Base-by-base conservation (phyloP, 2,888 invertebrate genomes). In the Tinea trinotella region DNA sequence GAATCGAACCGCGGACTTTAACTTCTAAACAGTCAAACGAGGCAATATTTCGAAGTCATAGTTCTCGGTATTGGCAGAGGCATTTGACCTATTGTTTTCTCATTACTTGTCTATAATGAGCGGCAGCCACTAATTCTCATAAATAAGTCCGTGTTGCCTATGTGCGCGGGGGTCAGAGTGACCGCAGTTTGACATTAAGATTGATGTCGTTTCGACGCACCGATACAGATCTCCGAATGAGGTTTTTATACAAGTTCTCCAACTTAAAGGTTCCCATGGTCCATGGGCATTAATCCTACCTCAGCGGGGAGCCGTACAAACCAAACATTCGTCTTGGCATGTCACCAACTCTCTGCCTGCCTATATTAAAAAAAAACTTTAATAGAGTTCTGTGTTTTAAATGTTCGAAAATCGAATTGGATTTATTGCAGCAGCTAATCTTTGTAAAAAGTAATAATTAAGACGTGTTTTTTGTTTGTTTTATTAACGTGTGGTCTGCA, bases 171-270 rank as follows among this genome's bases (percentile, higher is more conserved):
- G 50, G 50, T 50, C 24, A 12, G 12, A 24, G 12, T 50, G 50
- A 50, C 50, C 50, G 24, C 50, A 24, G 24, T 50, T 50, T 50
- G 50, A 50, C 50, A 50, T 50, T 15, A 50, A 50, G 50, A 50
- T 50, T 50, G 50, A 50, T 50, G 50, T 24, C 3, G 50, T 18
- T 24, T 22, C 24, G 24, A 24, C 22, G 24, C 50, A 19, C 20
- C 50, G 50, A 50, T 50, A 50, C 24, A 13, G 50, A 50, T 50
- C 50, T 50, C 12, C 12, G 24, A 48, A 17, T 20, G 17, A 18
- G 48, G 48, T 48, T 48, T 48, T 48, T 48, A 18, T 48, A 15
- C 48, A 17, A 48, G 48, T 48, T 20, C 48, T n/a, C 48, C 18
- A 48, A n/a, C 3, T 12, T 13, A 24, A 30, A 30, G 48, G 22